Base-by-base conservation (phyloP, 2,113 vertebrate genomes). In the Leptobrachium leishanense region DNA sequence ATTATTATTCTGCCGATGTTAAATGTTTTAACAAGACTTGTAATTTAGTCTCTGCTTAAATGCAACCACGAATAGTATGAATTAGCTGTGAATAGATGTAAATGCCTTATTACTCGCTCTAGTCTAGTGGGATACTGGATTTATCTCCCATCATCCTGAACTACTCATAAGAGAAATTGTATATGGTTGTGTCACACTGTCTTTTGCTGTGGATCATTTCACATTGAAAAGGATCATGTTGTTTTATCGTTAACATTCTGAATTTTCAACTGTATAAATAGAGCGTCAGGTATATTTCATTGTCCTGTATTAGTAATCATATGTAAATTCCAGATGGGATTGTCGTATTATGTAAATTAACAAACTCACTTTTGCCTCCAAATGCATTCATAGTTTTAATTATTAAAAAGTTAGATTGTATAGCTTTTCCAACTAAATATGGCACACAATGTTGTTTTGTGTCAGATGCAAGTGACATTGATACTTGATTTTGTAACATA, bases 21-120 rank as follows among this genome's bases (percentile, higher is more conserved):
- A 43, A 57, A 64, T 20, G 9, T 9, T 31, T 31, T 31, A 31
- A 31, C 20, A 31, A 31, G 20, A 1, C 20, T 64, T n/a, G 20
- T 46, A 43, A 46, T 65, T 43, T 65, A 64, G 20, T 39, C 44
- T 31, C 5, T 10, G 8, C 64, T 74, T 43, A 74, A 74, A 74
- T 64, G 43, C 41, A 74, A 2, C 3, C 40, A 4, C 15, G 7
- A 59, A 13, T 43, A 43, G n/a, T 62, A 39, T 64, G 43, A 5
- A 50, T 8, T 40, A 53, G 7, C 42, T 68, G n/a, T n/a, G 20
- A 2, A 3, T 46, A 50, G n/a, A 57, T 63, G 57, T 6, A 13
- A 44, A 31, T 41, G 13, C 31, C 6, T 2, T 7, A 42, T 20
- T 2, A 10, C 9, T n/a, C 70, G 6, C 31, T 55, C 12, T 57